Base-by-base conservation (phyloP, 2,888 invertebrate species). In the Poecilus cupreus region DNA sequence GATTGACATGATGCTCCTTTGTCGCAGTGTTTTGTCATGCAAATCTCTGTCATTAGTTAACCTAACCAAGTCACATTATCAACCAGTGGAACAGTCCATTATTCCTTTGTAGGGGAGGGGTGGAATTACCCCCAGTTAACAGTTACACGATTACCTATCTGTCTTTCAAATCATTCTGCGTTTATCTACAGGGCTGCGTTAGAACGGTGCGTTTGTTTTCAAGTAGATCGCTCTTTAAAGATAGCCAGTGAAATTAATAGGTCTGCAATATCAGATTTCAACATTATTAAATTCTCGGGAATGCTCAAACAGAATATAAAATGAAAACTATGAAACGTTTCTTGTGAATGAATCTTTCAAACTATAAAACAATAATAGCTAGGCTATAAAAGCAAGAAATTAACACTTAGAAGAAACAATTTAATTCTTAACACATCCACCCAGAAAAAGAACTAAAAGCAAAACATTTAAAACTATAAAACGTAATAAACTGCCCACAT, bases 1-100 rank as follows among this genome's bases (percentile, higher is more conserved):
- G 79, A 79, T 60, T 79, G 79, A 79, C 79, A 79, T 79, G 68
- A 79, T 49, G 79, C 51, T 60, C 64, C 68, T 68, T 79, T 79
- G 79, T 64, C 68, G 68, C 70, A 79, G 68, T 79, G 68, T 49
- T 79, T 79, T 79, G 79, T 79, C 68, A 79, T 79, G 79, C 68
- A 79, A 79, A 79, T 79, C 20, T 26, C 20, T 70, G 68, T 64
- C 68, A 79, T 79, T 79, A 79, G 68, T 49, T 79, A 51, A 79
- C 79, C 32, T 64, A 68, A 68, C 57, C 77, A 22, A 39, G 57
- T 76, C 76, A 76, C 76, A 32, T 57, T 77, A 37, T 64, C 64
- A 64, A 64, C 76, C 51, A 46, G 43, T 39, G 22, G 76, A 77
- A 57, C 60, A 77, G 60, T 43, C 43, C 60, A 43, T 77, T 60